Evolutionary conservation across 1,140 invertebrate species (phyloP).

Genomic region (Penaeus chinensis): DNA sequence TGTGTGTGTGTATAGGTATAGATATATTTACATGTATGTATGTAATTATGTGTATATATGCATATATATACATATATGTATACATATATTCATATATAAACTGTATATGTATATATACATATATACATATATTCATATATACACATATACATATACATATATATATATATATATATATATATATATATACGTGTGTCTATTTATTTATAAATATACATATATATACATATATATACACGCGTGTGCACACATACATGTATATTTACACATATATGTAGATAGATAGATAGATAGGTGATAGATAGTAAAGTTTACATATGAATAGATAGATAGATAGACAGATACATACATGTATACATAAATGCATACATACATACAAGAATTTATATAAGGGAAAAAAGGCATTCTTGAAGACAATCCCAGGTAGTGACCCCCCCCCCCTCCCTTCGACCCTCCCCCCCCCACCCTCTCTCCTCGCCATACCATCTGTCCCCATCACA

Average conservation of each 20-base stretch:
- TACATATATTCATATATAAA: background rate
- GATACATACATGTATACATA: no score
- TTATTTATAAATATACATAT: background rate
- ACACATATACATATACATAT: no score
- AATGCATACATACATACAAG: background rate
- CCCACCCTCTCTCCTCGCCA: background rate
- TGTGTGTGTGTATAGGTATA: background rate
- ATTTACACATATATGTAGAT: background rate
- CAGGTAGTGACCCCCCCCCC: background rate
- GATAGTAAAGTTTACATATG: background rate
- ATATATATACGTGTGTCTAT: conserved; percentile 3
- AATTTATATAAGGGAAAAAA: background rate
- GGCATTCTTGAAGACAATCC: no score
- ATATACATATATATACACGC: no score
- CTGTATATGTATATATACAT: background rate
- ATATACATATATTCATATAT: background rate
- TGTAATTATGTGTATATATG: background rate
- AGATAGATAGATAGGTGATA: background rate
- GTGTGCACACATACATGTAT: background rate
- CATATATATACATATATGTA: background rate
- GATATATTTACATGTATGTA: background rate
- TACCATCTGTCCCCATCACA: background rate
- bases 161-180: conserved; percentile 23
- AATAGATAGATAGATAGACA: background rate
- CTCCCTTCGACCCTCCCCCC: background rate